phyloP scores from a whole-genome alignment of 2,113 vertebrate genomes.

The Lates calcarifer region DNA sequence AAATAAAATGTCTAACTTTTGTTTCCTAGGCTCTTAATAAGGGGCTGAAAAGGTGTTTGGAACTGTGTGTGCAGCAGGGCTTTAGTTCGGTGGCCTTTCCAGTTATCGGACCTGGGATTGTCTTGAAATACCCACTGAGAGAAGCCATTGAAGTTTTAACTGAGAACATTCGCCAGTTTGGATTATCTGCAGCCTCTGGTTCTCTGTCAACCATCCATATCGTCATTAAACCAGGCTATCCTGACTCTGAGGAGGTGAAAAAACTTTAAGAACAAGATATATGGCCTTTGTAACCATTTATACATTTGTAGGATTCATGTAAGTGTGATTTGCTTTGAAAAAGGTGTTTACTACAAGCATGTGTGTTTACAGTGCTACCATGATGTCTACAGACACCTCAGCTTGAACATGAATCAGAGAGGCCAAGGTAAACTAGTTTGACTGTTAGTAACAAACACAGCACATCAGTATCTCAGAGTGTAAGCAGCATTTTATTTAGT shows the following conservation, averaged over 20 bases:
- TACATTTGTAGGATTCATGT: neutral
- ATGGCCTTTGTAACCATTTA: too few relatives aligned
- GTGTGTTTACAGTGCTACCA: conserved; percentile 62
- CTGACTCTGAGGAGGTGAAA: conserved; percentile 68
- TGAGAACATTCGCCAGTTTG: conserved; percentile 64
- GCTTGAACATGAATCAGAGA: conserved; percentile 45
- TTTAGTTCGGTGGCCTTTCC: conserved; percentile 71
- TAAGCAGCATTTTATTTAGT: too few relatives aligned
- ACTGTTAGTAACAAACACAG: too few relatives aligned
- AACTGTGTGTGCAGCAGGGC: conserved; percentile 61
- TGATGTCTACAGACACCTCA: conserved; percentile 48
- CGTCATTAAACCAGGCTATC: conserved; percentile 64
- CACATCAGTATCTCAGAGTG: too few relatives aligned
- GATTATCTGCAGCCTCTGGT: conserved; percentile 9
- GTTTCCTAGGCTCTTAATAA: conserved; percentile 61
- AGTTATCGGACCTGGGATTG: conserved; percentile 73
- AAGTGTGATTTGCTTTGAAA: neutral
- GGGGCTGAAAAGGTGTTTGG: conserved; percentile 68
- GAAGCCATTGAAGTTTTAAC: conserved; percentile 68
- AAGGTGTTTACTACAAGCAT: neutral
- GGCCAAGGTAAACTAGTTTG: conserved; percentile 62
- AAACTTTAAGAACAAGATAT: too few relatives aligned
- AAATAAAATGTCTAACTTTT: neutral
- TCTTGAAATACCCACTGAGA: conserved; percentile 47
- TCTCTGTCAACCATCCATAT: conserved; percentile 68